phyloP scores from a whole-genome alignment of 2,113 vertebrate species.

The Aleadryas rufinucha region DNA sequence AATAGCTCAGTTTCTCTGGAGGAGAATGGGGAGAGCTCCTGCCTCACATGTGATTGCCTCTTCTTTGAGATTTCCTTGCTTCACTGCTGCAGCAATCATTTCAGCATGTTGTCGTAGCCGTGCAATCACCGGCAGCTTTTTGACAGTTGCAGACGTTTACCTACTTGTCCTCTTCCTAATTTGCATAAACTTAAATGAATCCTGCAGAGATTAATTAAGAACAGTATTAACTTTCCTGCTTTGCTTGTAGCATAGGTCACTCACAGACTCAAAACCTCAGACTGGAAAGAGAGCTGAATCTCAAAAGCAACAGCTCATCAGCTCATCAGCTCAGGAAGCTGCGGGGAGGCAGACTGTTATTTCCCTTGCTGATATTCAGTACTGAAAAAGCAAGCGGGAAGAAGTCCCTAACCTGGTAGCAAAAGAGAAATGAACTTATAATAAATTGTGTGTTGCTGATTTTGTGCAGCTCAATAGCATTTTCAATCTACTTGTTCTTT shows the following conservation, averaged over 20 bases:
- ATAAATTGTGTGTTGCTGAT: neutral
- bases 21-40: neutral
- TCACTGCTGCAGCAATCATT: neutral
- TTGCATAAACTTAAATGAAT: neutral
- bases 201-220: slow-evolving; percentile 32
- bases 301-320: neutral
- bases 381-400: neutral
- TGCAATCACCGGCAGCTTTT: neutral
- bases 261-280: neutral
- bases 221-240: neutral
- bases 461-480: neutral
- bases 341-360: slow-evolving; percentile 15
- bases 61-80: neutral
- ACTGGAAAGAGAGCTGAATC: neutral
- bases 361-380: neutral
- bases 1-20: slow-evolving; percentile 6
- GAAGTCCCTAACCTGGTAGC: neutral
- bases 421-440: neutral
- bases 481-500: neutral
- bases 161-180: neutral
- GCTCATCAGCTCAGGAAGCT: slow-evolving; percentile 9
- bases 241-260: neutral
- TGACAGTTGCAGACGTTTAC: neutral
- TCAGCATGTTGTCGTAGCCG: neutral
- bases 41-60: neutral